These are phyloP conservation scores for Zoanthus solanderi DNA, from an alignment of 92 coral and sea anemone genomes.

Conservation along the genomic window DNA sequence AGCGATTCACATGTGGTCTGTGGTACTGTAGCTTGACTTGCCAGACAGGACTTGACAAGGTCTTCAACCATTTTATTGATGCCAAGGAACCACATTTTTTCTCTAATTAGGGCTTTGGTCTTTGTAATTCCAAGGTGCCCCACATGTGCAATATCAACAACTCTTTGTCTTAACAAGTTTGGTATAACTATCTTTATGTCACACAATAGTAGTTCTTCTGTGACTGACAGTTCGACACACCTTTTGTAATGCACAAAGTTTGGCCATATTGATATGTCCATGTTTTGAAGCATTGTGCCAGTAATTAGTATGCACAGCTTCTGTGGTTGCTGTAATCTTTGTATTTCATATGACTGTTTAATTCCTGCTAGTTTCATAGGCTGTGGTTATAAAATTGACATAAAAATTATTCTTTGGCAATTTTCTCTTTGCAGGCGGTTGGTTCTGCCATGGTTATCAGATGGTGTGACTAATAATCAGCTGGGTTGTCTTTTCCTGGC, in stretches of 20 bases:
- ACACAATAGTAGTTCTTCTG: neutral
- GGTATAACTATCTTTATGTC: neutral
- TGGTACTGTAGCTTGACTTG: slow-evolving; percentile 63
- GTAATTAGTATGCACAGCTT: slow-evolving; percentile 23
- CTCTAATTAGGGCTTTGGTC: slow-evolving; percentile 61
- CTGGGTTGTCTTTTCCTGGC: slow-evolving; percentile 47
- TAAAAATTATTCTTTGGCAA: neutral
- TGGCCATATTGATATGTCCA: too few relatives aligned
- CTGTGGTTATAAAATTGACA: neutral
- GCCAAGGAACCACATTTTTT: slow-evolving; percentile 73
- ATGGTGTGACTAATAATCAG: slow-evolving; percentile 54
- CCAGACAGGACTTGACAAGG: slow-evolving; percentile 57
- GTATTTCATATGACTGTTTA: neutral
- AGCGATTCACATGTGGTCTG: slow-evolving; percentile 68
- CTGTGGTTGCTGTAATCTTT: slow-evolving; percentile 18
- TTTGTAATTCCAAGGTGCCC: neutral
- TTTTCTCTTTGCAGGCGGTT: neutral
- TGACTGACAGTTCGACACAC: neutral
- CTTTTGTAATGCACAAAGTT: too few relatives aligned
- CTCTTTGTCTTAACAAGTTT: too few relatives aligned
- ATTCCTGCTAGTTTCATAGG: neutral
- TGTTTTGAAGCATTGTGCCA: neutral
- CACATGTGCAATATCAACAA: neutral
- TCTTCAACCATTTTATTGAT: slow-evolving; percentile 60
- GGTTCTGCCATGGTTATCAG: slow-evolving; percentile 29